Base-by-base conservation (phyloP, 2,797 vertebrate species). In the Amphiprion clarkii region DNA sequence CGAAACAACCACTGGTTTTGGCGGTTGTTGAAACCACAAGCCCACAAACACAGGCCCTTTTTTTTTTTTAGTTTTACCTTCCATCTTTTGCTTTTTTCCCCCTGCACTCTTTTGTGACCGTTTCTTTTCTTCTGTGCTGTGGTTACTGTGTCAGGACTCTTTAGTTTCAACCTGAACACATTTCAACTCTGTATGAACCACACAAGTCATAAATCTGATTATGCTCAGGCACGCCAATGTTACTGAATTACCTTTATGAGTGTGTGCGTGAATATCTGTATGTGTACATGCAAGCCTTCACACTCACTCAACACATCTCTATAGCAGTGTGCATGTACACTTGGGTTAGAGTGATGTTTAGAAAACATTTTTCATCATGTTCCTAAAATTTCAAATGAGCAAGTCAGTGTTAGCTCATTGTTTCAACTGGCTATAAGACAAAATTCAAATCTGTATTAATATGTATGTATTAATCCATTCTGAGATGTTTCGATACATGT, bases 151-250 rank as follows among this genome's bases (percentile, higher is more conserved):
- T 87, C 81, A 73, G 59, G 56, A 42, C 51, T 79, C 82, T 86
- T 90, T 68, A 78, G 67, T 83, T 90, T 89, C 76, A 89, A 79
- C 83, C 72, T 77, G 49, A 85, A 72, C 79, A 87, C 74, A 71
- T 87, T 91, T 91, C 69, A 90, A 89, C 88, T 90, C 82, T 82
- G 64, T 58, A 63, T 92, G 89, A 94, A 89, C 87, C 53, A 29
- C 76, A 65, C 59, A 66, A 68, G 78, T 88, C 87, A 86, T 88
- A 85, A 89, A 93, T 93, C 82, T 84, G 79, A 91, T 93, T 89
- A 91, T 80, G 74, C 67, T 74, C 77, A 77, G 84, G 79, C 85
- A 87, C 27, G 71, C 79, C 79, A 77, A 86, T 77, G 66, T 88
- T 86, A 85, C 83, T 70, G 78, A 79, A 84, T 88, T 84, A 88